Evolutionary conservation across 2,888 invertebrate genomes (phyloP).

Genomic region (Xestia ashworthii): DNA sequence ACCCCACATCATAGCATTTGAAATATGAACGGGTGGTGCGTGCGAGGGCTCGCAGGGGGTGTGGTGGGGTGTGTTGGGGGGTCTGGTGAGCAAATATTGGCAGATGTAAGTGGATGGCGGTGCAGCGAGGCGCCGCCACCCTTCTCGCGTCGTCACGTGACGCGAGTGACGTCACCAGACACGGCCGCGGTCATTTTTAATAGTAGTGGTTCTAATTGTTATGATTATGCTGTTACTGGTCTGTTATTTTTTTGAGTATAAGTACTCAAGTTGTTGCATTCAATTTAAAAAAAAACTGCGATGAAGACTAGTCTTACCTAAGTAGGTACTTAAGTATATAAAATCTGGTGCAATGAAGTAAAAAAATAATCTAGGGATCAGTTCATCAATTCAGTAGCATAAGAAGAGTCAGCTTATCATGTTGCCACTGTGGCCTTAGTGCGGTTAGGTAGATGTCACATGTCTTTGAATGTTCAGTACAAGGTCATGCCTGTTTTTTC

Average conservation of each 20-base stretch:
- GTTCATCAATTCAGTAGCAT: too few relatives aligned
- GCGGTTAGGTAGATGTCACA: too few relatives aligned
- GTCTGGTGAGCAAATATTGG: conserved; percentile 91
- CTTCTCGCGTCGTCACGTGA: conserved; percentile 71
- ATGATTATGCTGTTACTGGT: conserved; percentile 43
- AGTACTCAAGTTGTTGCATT: neutral
- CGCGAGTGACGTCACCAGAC: conserved; percentile 80
- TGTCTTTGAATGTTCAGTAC: too few relatives aligned
- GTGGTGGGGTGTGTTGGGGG: conserved; percentile 72
- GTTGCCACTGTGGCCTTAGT: too few relatives aligned
- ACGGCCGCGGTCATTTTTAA: conserved; percentile 56
- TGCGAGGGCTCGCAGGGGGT: conserved; percentile 76
- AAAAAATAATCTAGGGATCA: too few relatives aligned
- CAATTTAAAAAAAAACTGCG: too few relatives aligned
- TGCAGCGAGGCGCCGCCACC: conserved; percentile 73
- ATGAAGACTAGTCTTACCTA: too few relatives aligned
- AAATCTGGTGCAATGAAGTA: too few relatives aligned
- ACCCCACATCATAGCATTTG: conserved; percentile 86
- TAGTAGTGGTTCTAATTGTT: conserved; percentile 61
- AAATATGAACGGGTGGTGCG: conserved; percentile 89
- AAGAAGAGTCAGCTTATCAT: too few relatives aligned
- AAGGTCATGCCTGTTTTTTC: too few relatives aligned
- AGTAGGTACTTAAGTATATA: too few relatives aligned
- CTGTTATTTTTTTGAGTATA: conserved; percentile 4
- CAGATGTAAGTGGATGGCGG: conserved; percentile 92